Evolutionary conservation across 2,888 invertebrate genomes (phyloP).

Genomic region (Orthosia incerta): DNA sequence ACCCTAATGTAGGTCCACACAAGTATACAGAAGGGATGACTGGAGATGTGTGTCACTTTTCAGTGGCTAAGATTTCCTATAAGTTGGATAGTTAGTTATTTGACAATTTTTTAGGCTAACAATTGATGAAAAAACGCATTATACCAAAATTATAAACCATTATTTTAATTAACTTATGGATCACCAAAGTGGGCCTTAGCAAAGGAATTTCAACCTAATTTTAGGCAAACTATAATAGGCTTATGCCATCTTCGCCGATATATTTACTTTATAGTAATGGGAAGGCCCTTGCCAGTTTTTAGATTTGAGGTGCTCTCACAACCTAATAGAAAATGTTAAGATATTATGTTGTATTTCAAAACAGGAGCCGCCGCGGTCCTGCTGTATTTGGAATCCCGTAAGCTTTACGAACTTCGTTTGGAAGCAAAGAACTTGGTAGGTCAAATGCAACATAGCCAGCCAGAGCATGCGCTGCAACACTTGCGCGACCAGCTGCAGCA

Average conservation of each 20-base stretch:
- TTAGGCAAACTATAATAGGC: too few species aligned
- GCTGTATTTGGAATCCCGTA: conserved; percentile 93
- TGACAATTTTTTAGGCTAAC: too few species aligned
- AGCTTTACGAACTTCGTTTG: conserved; percentile 93
- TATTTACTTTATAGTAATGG: too few species aligned
- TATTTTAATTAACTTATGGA: too few species aligned
- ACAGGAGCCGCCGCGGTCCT: conserved; percentile 93
- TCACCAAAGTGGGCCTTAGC: too few species aligned
- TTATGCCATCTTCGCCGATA: background rate
- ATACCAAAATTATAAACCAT: too few species aligned
- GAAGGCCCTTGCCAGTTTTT: too few species aligned
- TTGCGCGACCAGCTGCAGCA: conserved; percentile 86
- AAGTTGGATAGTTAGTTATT: too few species aligned
- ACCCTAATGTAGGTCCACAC: background rate
- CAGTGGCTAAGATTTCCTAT: too few species aligned
- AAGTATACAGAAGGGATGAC: background rate
- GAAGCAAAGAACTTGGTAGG: conserved; percentile 96
- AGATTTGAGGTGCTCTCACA: background rate
- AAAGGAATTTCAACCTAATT: too few species aligned
- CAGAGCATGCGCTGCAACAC: conserved; percentile 88
- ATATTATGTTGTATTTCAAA: conserved; percentile 58
- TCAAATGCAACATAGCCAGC: conserved; percentile 96
- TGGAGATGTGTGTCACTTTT: too few species aligned
- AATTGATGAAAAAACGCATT: too few species aligned
- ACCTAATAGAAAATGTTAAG: background rate